Conservation (phyloP, 1,140 invertebrate species). For the Acromyrmex heyeri region DNA sequence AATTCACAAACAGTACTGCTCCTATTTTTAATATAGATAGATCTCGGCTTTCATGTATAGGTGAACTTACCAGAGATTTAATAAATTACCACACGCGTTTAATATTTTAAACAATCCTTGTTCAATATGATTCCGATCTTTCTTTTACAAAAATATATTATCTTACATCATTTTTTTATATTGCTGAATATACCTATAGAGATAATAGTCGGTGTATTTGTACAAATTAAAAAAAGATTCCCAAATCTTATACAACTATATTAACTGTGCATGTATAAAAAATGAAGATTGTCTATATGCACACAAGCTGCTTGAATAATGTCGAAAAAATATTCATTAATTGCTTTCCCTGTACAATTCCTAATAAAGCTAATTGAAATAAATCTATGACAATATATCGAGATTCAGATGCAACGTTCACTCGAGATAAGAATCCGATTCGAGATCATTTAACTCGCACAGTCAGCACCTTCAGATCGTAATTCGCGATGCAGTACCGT, state of each 20-base stretch:
- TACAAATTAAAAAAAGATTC: not conserved
- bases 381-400: not conserved
- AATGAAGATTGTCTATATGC: not conserved
- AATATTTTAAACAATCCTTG: too few relatives aligned
- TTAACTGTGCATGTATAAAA: not conserved
- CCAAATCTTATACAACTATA: not conserved
- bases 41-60: too few relatives aligned
- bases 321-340: not conserved
- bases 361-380: not conserved
- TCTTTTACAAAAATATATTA: not conserved
- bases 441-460: constrained; percentile 35
- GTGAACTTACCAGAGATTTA: too few relatives aligned
- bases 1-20: too few relatives aligned
- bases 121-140: too few relatives aligned
- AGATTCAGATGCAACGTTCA: not conserved
- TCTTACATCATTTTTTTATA: not conserved
- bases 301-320: not conserved
- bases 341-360: not conserved
- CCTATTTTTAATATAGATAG: too few relatives aligned
- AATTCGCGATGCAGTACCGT: constrained; percentile 42
- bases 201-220: not conserved
- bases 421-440: constrained; percentile 9
- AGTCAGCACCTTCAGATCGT: constrained; percentile 34
- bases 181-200: not conserved
- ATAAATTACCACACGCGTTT: too few relatives aligned